Percentiles rank a stretch among this genome's conserved stretches.
Evolutionary conservation across 2,888 invertebrate species (phyloP).

Genomic region (Cistogaster globosa): DNA sequence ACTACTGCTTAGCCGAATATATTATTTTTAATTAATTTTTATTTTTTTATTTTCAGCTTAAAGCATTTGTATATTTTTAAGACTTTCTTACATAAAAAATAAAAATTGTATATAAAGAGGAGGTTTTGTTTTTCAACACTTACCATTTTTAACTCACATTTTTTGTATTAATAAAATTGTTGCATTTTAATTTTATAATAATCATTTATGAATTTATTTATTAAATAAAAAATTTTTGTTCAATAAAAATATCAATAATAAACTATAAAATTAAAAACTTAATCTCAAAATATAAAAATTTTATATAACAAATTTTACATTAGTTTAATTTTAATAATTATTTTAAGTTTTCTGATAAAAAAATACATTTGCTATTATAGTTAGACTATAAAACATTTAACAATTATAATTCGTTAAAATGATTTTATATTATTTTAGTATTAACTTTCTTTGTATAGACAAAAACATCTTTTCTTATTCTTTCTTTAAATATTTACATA

Average conservation of each 20-base stretch:
- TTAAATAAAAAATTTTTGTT: constrained; percentile 63
- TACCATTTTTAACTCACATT: not conserved
- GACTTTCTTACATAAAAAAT: too few relatives aligned
- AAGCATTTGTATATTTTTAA: too few relatives aligned
- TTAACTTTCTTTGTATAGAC: constrained; percentile 28
- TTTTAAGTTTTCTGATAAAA: constrained; percentile 45
- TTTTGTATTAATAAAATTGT: not conserved
- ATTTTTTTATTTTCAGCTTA: too few relatives aligned
- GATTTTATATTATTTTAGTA: constrained; percentile 6
- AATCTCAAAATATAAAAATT: constrained; percentile 65
- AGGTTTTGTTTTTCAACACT: not conserved
- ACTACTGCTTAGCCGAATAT: too few relatives aligned
- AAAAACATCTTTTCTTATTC: constrained; percentile 16
- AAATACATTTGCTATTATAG: constrained; percentile 60
- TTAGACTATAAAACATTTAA: constrained; percentile 57
- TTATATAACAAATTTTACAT: constrained; percentile 66
- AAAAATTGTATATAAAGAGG: too few relatives aligned
- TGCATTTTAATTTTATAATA: constrained; percentile 23
- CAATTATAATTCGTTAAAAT: constrained; percentile 43
- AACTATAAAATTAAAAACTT: constrained; percentile 64
- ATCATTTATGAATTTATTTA: constrained; percentile 64
- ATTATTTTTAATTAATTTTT: too few relatives aligned
- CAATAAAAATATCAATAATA: constrained; percentile 62
- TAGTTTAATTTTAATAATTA: constrained; percentile 43
- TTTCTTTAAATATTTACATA: constrained; percentile 52